Base-by-base conservation (phyloP, 1,140 invertebrate species). In the Bombus consobrinus region DNA sequence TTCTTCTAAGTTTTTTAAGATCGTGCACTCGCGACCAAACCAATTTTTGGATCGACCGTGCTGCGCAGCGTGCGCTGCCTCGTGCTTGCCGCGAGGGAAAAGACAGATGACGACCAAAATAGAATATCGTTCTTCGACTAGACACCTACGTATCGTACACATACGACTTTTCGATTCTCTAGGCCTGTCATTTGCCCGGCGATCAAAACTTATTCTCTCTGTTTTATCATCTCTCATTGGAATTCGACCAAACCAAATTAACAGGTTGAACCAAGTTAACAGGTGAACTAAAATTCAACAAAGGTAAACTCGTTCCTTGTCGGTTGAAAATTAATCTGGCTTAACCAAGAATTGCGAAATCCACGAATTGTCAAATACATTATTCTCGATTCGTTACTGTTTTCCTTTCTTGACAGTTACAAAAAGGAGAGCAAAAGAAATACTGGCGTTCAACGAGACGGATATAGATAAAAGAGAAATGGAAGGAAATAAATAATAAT, bases 61-160 rank as follows among this genome's bases (percentile, higher is more conserved):
- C 39, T 76, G 75, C 74, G 68, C 75, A 74, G 69, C 85, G 85
- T 78, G 75, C 86, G 86, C 59, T 79, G 82, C 75, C 82, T 87
- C 86, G 85, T 80, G 83, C 71, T 76, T 80, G 83, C 83, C 72
- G 83, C 72, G 83, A 87, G 87, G 85, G 85, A 86, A 82, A 88
- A 88, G 85, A 88, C 80, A 80, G 80, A 88, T 86, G 87, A 82
- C 74, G 85, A 88, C 87, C 74, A 75, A 88, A 88, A 88, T 88
- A 88, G 87, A 88, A 86, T 83, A 88, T 83, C 87, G 84, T 62
- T 81, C 75, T 88, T 86, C 84, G 87, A 75, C 87, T 88, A 88
- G 87, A 86, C 84, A 86, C 79, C 84, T 85, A 88, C 80, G 79
- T 86, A 88, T 73, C 77, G 78, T 53, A 53, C 62, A 47, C 37